Evolutionary conservation across 1,140 invertebrate species (phyloP).

Genomic region (Drosophila pachea): DNA sequence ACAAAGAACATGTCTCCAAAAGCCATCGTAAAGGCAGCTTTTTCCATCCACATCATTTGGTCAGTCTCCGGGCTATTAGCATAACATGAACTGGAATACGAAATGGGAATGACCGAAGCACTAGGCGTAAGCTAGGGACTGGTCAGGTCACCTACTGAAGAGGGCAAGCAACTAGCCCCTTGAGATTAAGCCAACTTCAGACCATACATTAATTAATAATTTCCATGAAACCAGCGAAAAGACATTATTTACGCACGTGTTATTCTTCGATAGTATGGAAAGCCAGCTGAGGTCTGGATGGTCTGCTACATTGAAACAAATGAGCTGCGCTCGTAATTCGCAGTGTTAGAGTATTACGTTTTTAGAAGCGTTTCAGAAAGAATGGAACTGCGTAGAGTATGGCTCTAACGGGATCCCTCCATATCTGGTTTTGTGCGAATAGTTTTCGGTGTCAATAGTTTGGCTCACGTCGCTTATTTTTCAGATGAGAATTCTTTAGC

Average conservation of each 20-base stretch:
- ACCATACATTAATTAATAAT: conserved; percentile 70
- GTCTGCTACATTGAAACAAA: not conserved
- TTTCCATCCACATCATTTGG: conserved; percentile 34
- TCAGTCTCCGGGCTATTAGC: conserved; percentile 53
- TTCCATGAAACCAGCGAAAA: conserved; percentile 63
- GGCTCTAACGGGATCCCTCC: conserved; percentile 11
- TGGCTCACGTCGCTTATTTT: not conserved
- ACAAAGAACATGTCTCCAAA: conserved; percentile 67
- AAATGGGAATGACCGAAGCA: conserved; percentile 65
- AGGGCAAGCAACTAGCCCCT: conserved; percentile 22
- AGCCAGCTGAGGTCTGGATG: too few relatives aligned
- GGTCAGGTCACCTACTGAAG: not conserved
- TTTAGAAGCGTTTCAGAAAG: not conserved
- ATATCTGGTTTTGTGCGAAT: not conserved
- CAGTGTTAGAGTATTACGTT: conserved; percentile 8
- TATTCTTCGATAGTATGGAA: not conserved
- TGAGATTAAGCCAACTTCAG: conserved; percentile 10
- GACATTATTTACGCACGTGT: conserved; percentile 57
- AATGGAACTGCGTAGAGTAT: conserved; percentile 13
- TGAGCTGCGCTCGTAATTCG: conserved; percentile 6
- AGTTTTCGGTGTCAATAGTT: too few relatives aligned
- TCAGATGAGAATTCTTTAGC: conserved; percentile 6
- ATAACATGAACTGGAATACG: conserved; percentile 71
- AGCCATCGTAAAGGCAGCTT: conserved; percentile 41
- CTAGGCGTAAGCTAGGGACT: not conserved